Evolutionary conservation across 2,888 invertebrate species (phyloP), one percentile per base, ranked within the genome.

Genomic region (Vanessa cardui): DNA sequence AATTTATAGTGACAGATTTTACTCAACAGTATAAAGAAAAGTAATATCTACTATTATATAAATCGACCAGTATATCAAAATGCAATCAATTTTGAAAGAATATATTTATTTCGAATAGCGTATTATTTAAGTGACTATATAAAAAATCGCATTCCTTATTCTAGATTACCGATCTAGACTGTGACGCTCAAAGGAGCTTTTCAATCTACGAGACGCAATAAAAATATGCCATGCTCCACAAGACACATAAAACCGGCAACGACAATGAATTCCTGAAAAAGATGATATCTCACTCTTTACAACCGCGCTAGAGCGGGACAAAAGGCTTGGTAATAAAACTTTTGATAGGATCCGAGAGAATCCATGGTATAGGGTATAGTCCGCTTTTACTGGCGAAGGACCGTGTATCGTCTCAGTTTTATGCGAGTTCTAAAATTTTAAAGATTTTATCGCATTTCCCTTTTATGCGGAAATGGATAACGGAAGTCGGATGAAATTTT

Each of bases 241-340:
- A 83, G 81, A 81, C 80, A 78, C 88, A 88, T 91, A 92, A 92
- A 92, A 90, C 86, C 87, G 74, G 82, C 83, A 83, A 88, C 89
- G 90, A 90, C 92, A 89, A 90, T 92, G 92, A 91, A 92, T 92
- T 90, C 84, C 87, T 88, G 89, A 88, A 91, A 91, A 90, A 90
- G 89, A 90, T 89, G 86, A 88, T 88, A 82, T 83, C 81, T 84
- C 81, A 87, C 89, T 86, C 88, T 85, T 88, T 89, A 85, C 80
- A 83, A 78, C 83, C 83, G 80, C 79, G 82, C 83, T 78, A 80
- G 86, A 89, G 83, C 79, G 77, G 85, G 90, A 91, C 86, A 87
- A 86, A 86, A 84, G 87, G 83, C 80, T 74, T 77, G 18, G 84
- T 83, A 89, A 87, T 92, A 92, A 92, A 92, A 92, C 78, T 87